Evolutionary conservation across 2,888 invertebrate genomes (phyloP).

Genomic region (Ferrisia virgata): DNA sequence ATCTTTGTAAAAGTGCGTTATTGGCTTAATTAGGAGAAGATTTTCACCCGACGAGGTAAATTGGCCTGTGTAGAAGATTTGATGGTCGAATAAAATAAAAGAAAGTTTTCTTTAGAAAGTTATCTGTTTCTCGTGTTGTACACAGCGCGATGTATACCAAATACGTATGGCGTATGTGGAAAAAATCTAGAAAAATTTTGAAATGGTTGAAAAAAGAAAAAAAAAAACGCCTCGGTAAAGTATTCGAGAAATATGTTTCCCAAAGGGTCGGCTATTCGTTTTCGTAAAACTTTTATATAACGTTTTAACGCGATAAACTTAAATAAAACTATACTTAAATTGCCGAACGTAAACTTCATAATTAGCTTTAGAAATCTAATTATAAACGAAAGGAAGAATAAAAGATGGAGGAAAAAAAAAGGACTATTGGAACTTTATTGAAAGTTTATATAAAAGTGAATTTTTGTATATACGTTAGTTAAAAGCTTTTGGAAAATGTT

Average conservation of each 20-base stretch:
- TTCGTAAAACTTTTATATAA: slow-evolving; percentile 8
- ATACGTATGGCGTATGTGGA: too few relatives aligned
- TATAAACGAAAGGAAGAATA: background rate
- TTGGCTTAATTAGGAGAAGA: background rate
- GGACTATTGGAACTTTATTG: background rate
- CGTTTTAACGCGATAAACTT: slow-evolving; percentile 17
- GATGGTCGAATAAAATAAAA: background rate
- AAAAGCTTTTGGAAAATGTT: background rate
- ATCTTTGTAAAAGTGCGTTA: background rate
- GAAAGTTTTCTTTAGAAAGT: background rate
- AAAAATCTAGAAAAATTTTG: background rate
- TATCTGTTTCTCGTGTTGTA: too few relatives aligned
- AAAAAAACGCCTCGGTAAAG: background rate
- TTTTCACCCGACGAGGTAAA: background rate
- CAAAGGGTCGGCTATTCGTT: background rate
- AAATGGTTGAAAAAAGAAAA: background rate
- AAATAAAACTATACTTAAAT: background rate
- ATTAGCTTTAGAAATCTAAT: slow-evolving; percentile 3
- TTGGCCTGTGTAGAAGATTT: background rate
- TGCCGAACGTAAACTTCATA: background rate
- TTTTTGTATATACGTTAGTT: background rate
- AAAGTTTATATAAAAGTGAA: background rate
- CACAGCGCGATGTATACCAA: too few relatives aligned
- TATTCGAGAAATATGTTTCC: slow-evolving; percentile 5
- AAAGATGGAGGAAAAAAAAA: background rate